These are phyloP conservation scores for Muscidifurax raptorellus DNA, from an alignment of 1,140 invertebrate genomes.

Conservation along the genomic window DNA sequence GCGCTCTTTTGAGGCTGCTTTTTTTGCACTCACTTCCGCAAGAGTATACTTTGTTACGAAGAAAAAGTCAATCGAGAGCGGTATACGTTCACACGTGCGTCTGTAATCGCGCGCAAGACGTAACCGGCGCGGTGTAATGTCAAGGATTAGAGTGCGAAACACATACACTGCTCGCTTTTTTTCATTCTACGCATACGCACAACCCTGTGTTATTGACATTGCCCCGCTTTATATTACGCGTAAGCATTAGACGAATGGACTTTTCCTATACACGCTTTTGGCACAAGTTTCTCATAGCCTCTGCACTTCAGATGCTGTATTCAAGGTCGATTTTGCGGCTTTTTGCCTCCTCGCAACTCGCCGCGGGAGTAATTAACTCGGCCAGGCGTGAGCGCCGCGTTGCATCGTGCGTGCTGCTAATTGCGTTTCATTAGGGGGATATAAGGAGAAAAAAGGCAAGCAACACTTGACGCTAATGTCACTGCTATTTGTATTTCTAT, in stretches of 20 bases:
- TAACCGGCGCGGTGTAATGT: not conserved
- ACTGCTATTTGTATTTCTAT: conserved; percentile 35
- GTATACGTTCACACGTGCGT: not conserved
- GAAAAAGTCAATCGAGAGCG: not conserved
- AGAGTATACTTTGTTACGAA: not conserved
- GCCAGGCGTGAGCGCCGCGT: conserved; percentile 3
- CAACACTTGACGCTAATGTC: conserved; percentile 7
- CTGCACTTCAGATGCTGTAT: not conserved
- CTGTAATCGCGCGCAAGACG: not conserved
- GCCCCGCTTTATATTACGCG: not conserved
- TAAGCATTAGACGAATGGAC: not conserved
- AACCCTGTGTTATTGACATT: not conserved
- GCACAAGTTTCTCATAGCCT: not conserved
- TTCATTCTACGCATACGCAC: not conserved
- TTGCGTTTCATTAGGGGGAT: conserved; percentile 22
- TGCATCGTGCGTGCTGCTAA: conserved; percentile 27
- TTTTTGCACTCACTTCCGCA: not conserved
- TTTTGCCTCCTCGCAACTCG: not conserved
- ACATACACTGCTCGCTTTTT: not conserved
- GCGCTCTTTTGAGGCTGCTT: not conserved
- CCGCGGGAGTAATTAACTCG: conserved; percentile 31
- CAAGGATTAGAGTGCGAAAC: not conserved
- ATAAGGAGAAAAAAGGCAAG: not conserved
- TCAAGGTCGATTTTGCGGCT: not conserved
- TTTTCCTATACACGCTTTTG: not conserved